phyloP scores from a whole-genome alignment of 2,113 vertebrate genomes.

The Strigops habroptila region DNA sequence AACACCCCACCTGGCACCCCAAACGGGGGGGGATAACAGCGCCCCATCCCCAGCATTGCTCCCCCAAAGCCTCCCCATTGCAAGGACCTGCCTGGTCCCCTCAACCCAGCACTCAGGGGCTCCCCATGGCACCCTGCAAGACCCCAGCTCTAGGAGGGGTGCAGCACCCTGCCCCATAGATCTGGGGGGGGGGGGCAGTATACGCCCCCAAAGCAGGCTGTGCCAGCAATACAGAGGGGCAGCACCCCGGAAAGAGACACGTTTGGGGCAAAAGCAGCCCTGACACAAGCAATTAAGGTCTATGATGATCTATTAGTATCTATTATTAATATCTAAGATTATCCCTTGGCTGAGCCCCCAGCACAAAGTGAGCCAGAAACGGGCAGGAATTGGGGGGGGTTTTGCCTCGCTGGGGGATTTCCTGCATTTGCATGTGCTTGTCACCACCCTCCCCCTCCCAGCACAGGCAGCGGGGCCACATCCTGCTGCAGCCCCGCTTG shows the following conservation, averaged over 20 bases:
- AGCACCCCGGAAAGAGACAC: not conserved
- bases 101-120: not conserved
- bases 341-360: no score
- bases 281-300: no score
- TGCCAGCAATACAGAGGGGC: no score
- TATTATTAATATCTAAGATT: no score
- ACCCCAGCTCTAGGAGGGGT: no score
- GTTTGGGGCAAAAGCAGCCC: not conserved
- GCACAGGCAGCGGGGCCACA: no score
- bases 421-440: not conserved
- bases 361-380: rapidly evolving
- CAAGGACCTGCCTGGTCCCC: not conserved
- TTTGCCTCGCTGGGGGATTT: not conserved
- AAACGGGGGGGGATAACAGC: no score
- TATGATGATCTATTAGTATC: no score
- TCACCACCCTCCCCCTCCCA: no score
- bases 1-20: rapidly evolving
- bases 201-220: no score
- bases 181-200: not conserved
- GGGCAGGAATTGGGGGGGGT: not conserved
- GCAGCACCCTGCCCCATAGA: not conserved
- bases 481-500: no score
- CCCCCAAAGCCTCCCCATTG: not conserved
- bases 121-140: no score
- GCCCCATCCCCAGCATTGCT: not conserved